Evolutionary conservation across 2,888 invertebrate species (phyloP), one percentile per base, ranked within the genome.

Genomic region (Apocheima hispidaria): DNA sequence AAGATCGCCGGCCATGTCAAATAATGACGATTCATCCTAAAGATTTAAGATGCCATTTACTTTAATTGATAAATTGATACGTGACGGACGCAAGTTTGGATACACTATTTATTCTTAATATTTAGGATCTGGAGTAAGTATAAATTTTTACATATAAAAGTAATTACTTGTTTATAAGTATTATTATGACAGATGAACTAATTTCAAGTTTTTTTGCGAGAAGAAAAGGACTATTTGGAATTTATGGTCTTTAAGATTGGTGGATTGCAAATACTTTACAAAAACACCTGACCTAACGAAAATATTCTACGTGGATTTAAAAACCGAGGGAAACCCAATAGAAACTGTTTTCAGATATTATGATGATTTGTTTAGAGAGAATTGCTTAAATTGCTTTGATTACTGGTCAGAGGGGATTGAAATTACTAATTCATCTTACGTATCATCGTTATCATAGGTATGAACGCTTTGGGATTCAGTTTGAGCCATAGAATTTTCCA

Each of bases 11-110:
- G 77, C 70, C 70, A 70, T 72, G 68, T 68, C 77, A 78, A 84
- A 78, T 72, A 73, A 74, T 73, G 67, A 71, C 81, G 81, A 84
- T 87, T 82, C 81, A 79, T 75, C 76, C 70, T 61, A 78, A 81
- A 78, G 72, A 70, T 73, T 70, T 55, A 60, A 51, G n/a, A 48
- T 33, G 44, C n/a, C 49, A 49, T 48, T 51, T 53, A 48, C 18
- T 52, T 48, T 18, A n/a, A n/a, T 35, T 20, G 21, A 7, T 5
- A 20, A 48, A 21, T 14, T 2, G 14, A 40, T 7, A 40, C 12
- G 40, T 40, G 20, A 40, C 40, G 20, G 9, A 16, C n/a, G 16
- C 16, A 2, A 20, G 35, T 9, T 18, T 40, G 6, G 9, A 7
- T 48, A 30, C 26, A 4, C 6, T 26, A 26, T 26, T 26, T 6